Base-by-base conservation (phyloP, 2,113 vertebrate species). In the Strix uralensis region DNA sequence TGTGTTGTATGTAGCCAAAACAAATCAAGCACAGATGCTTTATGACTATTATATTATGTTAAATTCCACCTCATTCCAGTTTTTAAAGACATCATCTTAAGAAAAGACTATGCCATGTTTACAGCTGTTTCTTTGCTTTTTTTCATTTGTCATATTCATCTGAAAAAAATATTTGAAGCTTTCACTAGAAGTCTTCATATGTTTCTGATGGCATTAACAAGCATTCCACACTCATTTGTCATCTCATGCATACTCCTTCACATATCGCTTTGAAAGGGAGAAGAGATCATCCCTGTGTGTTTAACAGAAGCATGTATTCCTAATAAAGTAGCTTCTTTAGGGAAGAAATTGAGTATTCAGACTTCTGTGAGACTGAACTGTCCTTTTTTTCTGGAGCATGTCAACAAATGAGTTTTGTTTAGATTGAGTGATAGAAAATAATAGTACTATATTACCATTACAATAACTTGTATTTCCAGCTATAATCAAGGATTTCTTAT, bases 1-100 rank as follows among this genome's bases (percentile, higher is more conserved):
- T 88, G 55, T 97, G 85, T 92, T 95, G n/a, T 95, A 57, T 96
- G 86, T 92, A 71, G 83, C 51, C 27, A 63, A 85, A 73, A 57
- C 40, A 52, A 90, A 49, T 70, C 46, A 62, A 95, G 77, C 2
- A 0, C 42, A 89, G 70, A 81, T 81, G 55, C 83, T 94, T 94
- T 69, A 25, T 79, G 21, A 40, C 84, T 61, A 30, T 86, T 70
- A 38, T 42, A 10, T 57, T 83, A 44, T 14, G 16, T 79, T 87
- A 61, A 92, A 80, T 86, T 95, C 36, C 47, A 92, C 34, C 61
- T 94, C 66, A 70, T 87, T 88, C 67, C 74, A 75, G 0, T 93
- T 96, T 83, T 78, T 67, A 13, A 94, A 81, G 36, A 84, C 47
- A 44, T 52, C 54, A 63, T 44, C 81, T 69, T 88, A 67, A 91